Evolutionary conservation across 2,888 invertebrate species (phyloP).

Genomic region (Strigamia maritima): DNA sequence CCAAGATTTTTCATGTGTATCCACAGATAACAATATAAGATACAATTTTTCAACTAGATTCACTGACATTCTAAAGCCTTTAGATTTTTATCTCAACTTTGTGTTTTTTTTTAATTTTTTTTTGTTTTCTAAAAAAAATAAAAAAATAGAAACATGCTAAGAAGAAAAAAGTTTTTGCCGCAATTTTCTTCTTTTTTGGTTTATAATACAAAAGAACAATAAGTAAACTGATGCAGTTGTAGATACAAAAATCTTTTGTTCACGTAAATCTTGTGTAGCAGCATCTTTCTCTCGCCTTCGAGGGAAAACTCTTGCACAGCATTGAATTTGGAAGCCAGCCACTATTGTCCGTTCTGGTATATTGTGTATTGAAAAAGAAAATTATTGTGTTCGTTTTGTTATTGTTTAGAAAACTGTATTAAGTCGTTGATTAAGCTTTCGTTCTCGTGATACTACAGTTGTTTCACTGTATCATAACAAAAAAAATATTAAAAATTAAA

Average conservation of each 20-base stretch:
- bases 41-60: slow-evolving; percentile 5
- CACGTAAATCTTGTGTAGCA: not conserved
- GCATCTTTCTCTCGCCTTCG: slow-evolving; percentile 27
- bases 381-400: not conserved
- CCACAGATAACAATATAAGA: slow-evolving; percentile 12
- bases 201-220: not conserved
- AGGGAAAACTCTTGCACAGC: not conserved
- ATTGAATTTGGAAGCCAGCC: slow-evolving; percentile 9
- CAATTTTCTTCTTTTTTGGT: not conserved
- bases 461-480: not conserved
- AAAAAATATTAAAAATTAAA: not conserved
- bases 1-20: slow-evolving; percentile 25
- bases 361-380: not conserved
- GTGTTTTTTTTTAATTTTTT: not conserved
- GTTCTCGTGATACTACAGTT: not conserved
- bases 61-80: not conserved
- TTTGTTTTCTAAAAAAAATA: not conserved
- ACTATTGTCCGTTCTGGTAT: not conserved
- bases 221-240: not conserved
- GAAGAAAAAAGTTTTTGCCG: not conserved
- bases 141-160: not conserved
- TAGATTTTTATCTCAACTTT: not conserved
- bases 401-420: not conserved
- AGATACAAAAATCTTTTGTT: not conserved
- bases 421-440: not conserved